Base-by-base conservation (phyloP, 2,888 invertebrate species). In the Tetheella fluctuosa region DNA sequence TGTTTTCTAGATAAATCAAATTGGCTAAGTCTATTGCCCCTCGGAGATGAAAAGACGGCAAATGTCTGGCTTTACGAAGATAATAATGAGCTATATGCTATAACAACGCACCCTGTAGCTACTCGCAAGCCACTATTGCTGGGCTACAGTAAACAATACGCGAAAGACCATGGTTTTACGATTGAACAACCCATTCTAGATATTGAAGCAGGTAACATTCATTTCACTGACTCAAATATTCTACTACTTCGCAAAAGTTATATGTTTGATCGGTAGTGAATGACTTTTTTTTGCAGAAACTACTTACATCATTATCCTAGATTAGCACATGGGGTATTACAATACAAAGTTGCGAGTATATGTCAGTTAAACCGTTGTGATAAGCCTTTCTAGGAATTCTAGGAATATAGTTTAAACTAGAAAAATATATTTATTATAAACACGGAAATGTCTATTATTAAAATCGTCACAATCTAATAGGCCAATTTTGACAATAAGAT, bases 61-160 rank as follows among this genome's bases (percentile, higher is more conserved):
- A 89, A 89, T 68, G 69, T 88, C 0, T 89, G 89, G 89, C 58
- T 89, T 6, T 83, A 84, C 68, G 82, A 88, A 68, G 84, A 87
- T 42, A 71, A 77, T 17, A 66, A 74, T 42, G 72, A 84, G 37
- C 63, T 89, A 15, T 89, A 77, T 70, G 84, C 76, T 0, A 66
- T 88, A 0, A 84, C 87, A 0, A 74, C 77, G 0, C 74, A 77
- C 25, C 53, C 73, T 0, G 64, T 89, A 54, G 64, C 73, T n/a
- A 68, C 79, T 0, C 73, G 85, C 48, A 79, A 70, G 15, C 77
- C 79, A 0, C 68, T 89, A n/a, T 65, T 65, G 54, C 65, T 89
- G 7, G 89, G 89, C 1, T 89, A 88, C 57, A 83, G 86, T 60
- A 79, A 78, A 62, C 72, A 73, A 30, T 89, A 88, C 64, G 81